These are phyloP conservation scores for Xiphophorus couchianus DNA, from an alignment of 2,113 vertebrate genomes.

Conservation along the genomic window DNA sequence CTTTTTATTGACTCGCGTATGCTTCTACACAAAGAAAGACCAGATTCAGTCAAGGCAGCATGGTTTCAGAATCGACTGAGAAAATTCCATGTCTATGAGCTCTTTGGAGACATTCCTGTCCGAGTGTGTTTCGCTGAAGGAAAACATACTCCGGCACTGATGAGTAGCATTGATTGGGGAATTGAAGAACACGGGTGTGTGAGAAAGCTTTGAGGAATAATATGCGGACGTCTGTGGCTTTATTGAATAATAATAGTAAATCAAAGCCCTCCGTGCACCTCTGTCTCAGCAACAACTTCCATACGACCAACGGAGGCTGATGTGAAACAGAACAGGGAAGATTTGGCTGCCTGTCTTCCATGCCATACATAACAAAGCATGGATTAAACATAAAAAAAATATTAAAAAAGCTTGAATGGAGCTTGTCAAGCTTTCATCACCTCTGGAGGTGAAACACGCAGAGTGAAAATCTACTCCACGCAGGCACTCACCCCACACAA, in stretches of 20 bases:
- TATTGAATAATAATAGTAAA: constrained; percentile 3
- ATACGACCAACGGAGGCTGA: constrained; percentile 48
- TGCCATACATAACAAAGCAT: background rate
- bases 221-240: constrained; percentile 8
- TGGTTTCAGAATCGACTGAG: constrained; percentile 51
- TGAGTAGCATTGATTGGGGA: constrained; percentile 2
- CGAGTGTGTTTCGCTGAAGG: constrained; percentile 28
- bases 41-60: constrained; percentile 32
- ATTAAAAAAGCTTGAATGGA: background rate
- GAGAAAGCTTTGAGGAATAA: constrained; percentile 41
- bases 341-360: background rate
- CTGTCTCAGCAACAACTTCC: constrained; percentile 28
- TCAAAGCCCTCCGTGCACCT: constrained; percentile 14
- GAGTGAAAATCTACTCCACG: background rate
- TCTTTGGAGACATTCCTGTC: constrained; percentile 61
- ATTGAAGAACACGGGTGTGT: constrained; percentile 19
- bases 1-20: background rate
- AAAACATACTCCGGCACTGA: constrained; percentile 18
- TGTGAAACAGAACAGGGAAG: constrained; percentile 33
- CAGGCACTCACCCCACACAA: background rate
- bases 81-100: constrained; percentile 61
- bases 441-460: constrained; percentile 29
- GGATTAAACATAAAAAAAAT: background rate
- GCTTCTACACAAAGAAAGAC: background rate
- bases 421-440: constrained; percentile 54